Conservation (phyloP, 2,888 invertebrate genomes). For the Xestia sexstrigata region DNA sequence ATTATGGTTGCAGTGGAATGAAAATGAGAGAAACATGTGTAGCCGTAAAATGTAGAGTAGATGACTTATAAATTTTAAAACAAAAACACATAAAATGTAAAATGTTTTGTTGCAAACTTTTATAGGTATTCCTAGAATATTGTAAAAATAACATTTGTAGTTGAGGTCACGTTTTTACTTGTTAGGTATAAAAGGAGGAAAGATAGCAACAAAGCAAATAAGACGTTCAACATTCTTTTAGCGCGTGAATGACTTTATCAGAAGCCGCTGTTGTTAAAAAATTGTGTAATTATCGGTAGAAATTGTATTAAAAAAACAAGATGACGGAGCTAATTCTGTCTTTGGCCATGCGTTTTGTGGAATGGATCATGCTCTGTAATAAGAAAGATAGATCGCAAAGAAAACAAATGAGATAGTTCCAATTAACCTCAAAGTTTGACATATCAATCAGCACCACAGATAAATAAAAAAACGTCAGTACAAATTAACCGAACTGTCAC, state of each 20-base stretch:
- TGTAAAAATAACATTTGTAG: slow-evolving; percentile 11
- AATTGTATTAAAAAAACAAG: background rate
- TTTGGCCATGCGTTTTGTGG: background rate
- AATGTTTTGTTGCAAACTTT: slow-evolving; percentile 15
- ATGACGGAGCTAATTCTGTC: background rate
- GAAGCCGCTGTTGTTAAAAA: background rate
- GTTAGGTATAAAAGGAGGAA: slow-evolving; percentile 8
- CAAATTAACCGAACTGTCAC: slow-evolving; percentile 50
- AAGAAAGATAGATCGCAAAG: slow-evolving; percentile 4
- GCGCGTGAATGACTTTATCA: background rate
- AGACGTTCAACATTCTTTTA: background rate
- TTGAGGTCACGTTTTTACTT: slow-evolving; percentile 5
- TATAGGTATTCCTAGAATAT: slow-evolving; percentile 39
- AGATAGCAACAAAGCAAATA: background rate
- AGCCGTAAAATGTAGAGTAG: slow-evolving; percentile 28
- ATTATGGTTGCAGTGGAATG: slow-evolving; percentile 5
- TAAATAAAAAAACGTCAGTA: slow-evolving; percentile 48
- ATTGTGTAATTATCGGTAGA: background rate
- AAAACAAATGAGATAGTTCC: slow-evolving; percentile 2
- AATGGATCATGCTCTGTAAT: background rate
- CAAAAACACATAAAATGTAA: slow-evolving; percentile 40
- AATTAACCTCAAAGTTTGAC: slow-evolving; percentile 40
- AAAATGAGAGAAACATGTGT: slow-evolving; percentile 30
- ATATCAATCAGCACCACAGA: slow-evolving; percentile 39
- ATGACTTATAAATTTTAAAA: slow-evolving; percentile 23